A percentile compares a stretch with the other conserved stretches of the same genome.
phyloP scores from a whole-genome alignment of 1,140 invertebrate species.

The Philotrypesis tridentata region DNA sequence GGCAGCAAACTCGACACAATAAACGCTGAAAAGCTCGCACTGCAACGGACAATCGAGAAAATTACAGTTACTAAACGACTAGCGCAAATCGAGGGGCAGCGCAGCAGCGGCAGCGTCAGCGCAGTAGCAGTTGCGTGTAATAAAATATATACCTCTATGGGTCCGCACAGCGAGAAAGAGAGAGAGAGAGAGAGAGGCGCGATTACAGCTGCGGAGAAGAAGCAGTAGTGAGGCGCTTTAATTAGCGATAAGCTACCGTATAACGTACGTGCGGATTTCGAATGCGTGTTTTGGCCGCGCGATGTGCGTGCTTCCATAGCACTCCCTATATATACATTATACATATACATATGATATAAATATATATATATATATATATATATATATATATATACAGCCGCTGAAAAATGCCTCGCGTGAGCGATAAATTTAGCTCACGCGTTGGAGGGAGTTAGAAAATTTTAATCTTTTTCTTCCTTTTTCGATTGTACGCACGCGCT shows the following conservation, averaged over 20 bases:
- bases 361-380: too few relatives aligned
- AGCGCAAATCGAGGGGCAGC: neutral
- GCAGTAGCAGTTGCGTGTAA: neutral
- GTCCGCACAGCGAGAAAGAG: neutral
- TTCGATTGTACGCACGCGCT: too few relatives aligned
- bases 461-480: neutral
- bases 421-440: neutral
- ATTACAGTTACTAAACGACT: slow-evolving; percentile 17
- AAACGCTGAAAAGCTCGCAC: neutral
- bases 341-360: too few relatives aligned
- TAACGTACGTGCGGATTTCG: neutral
- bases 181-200: neutral
- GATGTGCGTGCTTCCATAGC: too few relatives aligned
- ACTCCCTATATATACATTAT: too few relatives aligned
- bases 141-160: neutral
- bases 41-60: slow-evolving; percentile 3
- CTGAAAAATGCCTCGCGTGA: neutral
- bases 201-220: neutral
- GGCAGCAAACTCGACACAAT: neutral
- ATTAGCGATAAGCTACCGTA: slow-evolving; percentile 42
- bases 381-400: neutral
- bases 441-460: neutral
- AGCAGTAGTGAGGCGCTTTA: slow-evolving; percentile 17
- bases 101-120: neutral
- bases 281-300: slow-evolving; percentile 31